Evolutionary conservation across 2,797 vertebrate species (phyloP), one percentile per base, ranked within the genome.

Genomic region (Eidolon dupreanum): DNA sequence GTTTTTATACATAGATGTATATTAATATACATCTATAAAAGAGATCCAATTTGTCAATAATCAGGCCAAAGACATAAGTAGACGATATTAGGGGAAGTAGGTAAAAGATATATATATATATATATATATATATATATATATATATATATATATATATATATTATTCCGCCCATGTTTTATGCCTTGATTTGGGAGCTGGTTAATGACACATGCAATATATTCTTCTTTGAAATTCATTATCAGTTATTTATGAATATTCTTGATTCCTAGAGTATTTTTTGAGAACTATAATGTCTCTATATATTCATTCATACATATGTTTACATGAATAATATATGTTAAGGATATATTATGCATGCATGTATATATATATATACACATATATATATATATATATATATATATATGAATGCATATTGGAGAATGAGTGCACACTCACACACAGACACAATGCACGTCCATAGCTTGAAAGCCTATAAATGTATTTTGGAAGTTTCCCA

Each of bases 161-260:
- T 36, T 71, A 84, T 68, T 85, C 2, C 57, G 38, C 24, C 31
- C 46, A 61, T 51, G 10, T 38, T 49, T 61, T 61, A 36, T 41
- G 16, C 2, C 6, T 83, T 79, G 28, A 83, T 91, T 90, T 57
- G 66, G 43, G 13, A 79, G 12, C 3, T 91, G 19, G 31, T 41
- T 79, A 79, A 46, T 63, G 78, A 63, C 63, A 82, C 6, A 59
- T 59, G 8, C 5, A 57, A 65, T 36, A 84, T 41, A 74, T 57
- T 86, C 16, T 46, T 79, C 28, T 49, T 93, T 89, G 92, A 77
- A 90, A 31, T 71, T 38, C 31, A 77, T 0, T 63, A 36, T 71
- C 0, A 46, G 4, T 53, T 79, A 19, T 46, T 86, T 73, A 33
- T 75, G 5, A 46, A 53, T 85, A 88, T 68, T 85, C 16, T 81